Evolutionary conservation across 2,888 invertebrate genomes (phyloP), one percentile per base, ranked within the genome.

Genomic region (Harmothoe impar): DNA sequence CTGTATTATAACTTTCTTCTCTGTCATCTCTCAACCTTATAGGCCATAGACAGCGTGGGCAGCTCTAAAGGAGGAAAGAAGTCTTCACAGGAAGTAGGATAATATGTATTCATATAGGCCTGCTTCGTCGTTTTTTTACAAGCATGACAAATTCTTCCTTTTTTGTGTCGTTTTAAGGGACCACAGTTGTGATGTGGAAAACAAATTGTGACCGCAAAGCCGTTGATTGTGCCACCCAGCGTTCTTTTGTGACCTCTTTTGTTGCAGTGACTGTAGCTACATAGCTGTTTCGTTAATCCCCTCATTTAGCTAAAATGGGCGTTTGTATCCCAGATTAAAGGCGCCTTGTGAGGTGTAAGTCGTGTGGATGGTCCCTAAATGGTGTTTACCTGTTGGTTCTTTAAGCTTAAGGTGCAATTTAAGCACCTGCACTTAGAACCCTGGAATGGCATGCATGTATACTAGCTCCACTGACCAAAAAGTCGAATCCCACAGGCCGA

Each of bases 181-280:
- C n/a, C 23, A n/a, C 62, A n/a, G 62, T 62, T 43, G n/a, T 62
- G 62, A 7, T 62, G 23, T 62, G 62, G 20, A n/a, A 62, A 62
- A 62, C 62, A 12, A 62, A 62, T 62, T 62, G 62, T 62, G 62
- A 62, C 62, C 3, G 62, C 62, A 62, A 62, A 62, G 62, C 62
- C 15, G 62, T 20, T 62, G 62, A 62, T 20, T n/a, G 62, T 62
- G 20, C 62, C 62, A 12, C 62, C 62, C 20, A 15, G 23, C 1
- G 62, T 62, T 3, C 62, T 20, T 62, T 52, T 52, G 54, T 52
- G 54, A 52, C 54, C 12, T 52, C 54, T 52, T 52, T 62, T 62
- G 62, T 62, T 62, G 20, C 62, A 62, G 62, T 62, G 43, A 43
- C 43, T 10, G 5, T 43, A 3, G 43, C 10, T 10, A 43, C 10